Percentiles rank a stretch among this genome's conserved stretches.
These are phyloP conservation scores for Lucifuga dentata DNA, from an alignment of 2,113 vertebrate genomes.

Conservation along the genomic window DNA sequence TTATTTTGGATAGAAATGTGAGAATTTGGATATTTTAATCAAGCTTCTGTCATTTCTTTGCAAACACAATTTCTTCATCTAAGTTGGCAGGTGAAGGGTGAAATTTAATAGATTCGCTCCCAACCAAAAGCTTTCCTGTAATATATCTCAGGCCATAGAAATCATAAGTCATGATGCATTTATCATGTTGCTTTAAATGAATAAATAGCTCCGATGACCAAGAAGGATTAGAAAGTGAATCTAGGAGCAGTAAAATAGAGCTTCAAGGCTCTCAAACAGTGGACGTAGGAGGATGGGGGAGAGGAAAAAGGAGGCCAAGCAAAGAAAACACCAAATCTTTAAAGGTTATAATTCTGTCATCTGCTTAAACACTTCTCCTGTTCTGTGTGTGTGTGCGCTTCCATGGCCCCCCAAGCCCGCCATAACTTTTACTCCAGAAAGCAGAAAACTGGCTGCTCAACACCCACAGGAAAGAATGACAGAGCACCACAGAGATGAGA, in stretches of 20 bases:
- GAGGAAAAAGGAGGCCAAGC: background rate
- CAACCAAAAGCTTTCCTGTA: no score
- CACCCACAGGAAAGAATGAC: conserved; percentile 40
- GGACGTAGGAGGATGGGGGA: conserved; percentile 2
- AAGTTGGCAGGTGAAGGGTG: no score
- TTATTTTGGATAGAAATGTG: background rate
- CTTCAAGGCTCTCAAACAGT: conserved; percentile 21
- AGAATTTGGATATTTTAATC: background rate
- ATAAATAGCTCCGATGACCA: background rate
- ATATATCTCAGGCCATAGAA: background rate
- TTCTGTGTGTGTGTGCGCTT: background rate
- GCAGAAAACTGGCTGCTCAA: conserved; percentile 19
- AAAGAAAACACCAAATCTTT: conserved; percentile 52
- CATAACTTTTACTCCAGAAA: conserved; percentile 43
- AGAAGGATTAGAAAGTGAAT: background rate
- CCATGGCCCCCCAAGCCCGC: conserved; percentile 3
- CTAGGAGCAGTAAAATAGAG: conserved; percentile 9
- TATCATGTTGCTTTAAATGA: background rate
- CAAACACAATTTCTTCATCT: background rate
- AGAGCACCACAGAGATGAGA: conserved; percentile 19
- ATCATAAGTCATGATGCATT: background rate
- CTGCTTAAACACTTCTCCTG: conserved; percentile 48
- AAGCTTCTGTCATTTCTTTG: background rate
- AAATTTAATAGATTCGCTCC: no score
- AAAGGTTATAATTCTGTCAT: conserved; percentile 58